Evolutionary conservation across 2,888 invertebrate genomes (phyloP), one percentile per base, ranked within the genome.

Genomic region (Fabriciana adippe): DNA sequence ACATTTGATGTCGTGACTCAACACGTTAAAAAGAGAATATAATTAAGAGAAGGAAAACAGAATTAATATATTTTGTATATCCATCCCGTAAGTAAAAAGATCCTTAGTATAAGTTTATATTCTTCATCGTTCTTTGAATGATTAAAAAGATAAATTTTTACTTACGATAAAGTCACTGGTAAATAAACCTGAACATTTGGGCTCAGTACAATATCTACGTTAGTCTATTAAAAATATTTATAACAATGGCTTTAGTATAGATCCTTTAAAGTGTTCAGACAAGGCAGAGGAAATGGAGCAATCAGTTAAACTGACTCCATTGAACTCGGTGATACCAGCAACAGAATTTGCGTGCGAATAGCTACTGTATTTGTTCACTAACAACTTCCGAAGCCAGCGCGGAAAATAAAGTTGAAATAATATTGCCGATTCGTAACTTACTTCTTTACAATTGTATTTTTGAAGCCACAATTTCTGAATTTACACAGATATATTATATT

Each of bases 281-380:
- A 61, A 61, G 61, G 51, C 51, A 61, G 61, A 61, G 61, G 61
- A 61, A 61, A 61, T 61, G 61, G 61, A 61, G 61, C 61, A 61
- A 61, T 61, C 61, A 61, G 51, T 61, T 61, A 61, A 61, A 61
- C 61, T 61, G 61, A 61, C 51, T 61, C 61, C 61, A 61, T 61
- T 61, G 61, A 61, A 41, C 61, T 61, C 61, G 51, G 61, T 61
- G 61, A 61, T 61, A 61, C 61, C 61, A 61, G 61, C 61, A 61
- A 61, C 61, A 61, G 61, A 61, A 61, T 61, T 61, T 61, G 61
- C 61, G 61, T 61, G 61, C 51, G 51, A 61, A 61, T 51, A 51
- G 61, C 61, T 51, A 51, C 61, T 59, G 51, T 61, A 61, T 61
- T 61, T 61, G 61, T 61, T 61, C 61, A 61, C 50, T 61, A 61